Base-by-base conservation (phyloP, 2,113 vertebrate species). In the Brachionichthys hirsutus region DNA sequence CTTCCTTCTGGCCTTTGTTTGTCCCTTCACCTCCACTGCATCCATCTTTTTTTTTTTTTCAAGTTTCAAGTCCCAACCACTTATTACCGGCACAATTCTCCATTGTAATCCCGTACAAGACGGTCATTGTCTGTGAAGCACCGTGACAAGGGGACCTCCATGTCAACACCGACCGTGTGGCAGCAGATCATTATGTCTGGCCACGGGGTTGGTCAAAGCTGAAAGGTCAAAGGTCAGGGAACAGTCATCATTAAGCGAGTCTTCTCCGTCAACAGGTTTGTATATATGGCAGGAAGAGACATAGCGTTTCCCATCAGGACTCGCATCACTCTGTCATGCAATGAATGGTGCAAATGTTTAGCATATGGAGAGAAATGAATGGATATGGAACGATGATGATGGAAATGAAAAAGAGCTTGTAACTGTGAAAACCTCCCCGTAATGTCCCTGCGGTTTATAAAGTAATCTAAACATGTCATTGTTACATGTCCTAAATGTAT, bases 221-320 rank as follows among this genome's bases (percentile, higher is more conserved):
- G 47, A 78, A 44, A 75, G 79, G 84, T 83, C 69, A 64, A 56
- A 70, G 84, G 85, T 87, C 2, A n/a, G 62, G 51, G 70, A 65
- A 83, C 66, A 68, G 71, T 78, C n/a, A 6, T 71, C 70, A 83
- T 88, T 81, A 74, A 61, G 70, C 68, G 56, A 84, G 62, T 45
- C 79, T 78, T 66, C 52, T 83, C 87, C 84, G 84, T 89, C 87
- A 88, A 84, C 87, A 85, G 67, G 5, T 88, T 78, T 86, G 83
- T 75, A 85, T 89, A 76, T 80, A 62, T n/a, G n/a, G 34, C 49
- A 78, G 78, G 62, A 75, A 69, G 62, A 54, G 54, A 54, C 56
- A 14, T 38, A 61, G 42, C 9, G 15, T 53, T 70, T 75, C 67
- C 73, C 67, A 67, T 82, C 76, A 70, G 38, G 56, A 2, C 58